A percentile compares a stretch with the other conserved stretches of the same genome.
Conservation (phyloP, 2,888 invertebrate species). For the Rhopalosiphum nymphaeae region DNA sequence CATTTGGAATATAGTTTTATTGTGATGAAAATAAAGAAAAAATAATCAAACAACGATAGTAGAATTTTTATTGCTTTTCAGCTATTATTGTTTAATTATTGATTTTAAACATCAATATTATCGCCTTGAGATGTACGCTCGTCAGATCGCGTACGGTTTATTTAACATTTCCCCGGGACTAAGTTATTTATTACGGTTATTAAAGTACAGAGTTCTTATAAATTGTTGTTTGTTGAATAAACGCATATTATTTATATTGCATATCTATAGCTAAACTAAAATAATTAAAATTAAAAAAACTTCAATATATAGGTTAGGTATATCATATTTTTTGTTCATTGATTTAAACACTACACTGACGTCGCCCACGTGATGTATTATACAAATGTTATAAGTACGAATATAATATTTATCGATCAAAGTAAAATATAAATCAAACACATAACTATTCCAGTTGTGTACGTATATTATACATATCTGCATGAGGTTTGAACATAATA, state of each 20-base stretch:
- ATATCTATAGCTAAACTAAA: background rate
- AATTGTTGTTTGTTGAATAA: background rate
- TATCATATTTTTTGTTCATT: background rate
- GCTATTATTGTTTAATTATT: background rate
- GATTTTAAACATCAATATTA: background rate
- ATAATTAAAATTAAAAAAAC: background rate
- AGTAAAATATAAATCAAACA: background rate
- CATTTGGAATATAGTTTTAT: background rate
- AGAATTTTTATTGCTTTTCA: background rate
- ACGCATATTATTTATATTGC: background rate
- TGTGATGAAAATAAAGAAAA: background rate
- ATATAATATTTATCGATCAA: background rate
- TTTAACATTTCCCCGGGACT: background rate
- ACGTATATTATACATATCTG: background rate
- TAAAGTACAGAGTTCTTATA: background rate
- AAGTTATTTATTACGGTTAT: background rate
- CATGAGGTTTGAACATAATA: background rate
- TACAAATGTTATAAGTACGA: background rate
- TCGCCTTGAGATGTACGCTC: background rate
- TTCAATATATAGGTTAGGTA: background rate
- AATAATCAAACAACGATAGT: background rate
- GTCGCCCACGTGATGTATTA: background rate
- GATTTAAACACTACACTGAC: background rate
- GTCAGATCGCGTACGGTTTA: background rate
- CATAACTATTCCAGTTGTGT: background rate